A percentile compares a stretch with the other conserved stretches of the same genome.
phyloP scores from a whole-genome alignment of 2,113 vertebrate species.

The Dissostichus mawsoni region DNA sequence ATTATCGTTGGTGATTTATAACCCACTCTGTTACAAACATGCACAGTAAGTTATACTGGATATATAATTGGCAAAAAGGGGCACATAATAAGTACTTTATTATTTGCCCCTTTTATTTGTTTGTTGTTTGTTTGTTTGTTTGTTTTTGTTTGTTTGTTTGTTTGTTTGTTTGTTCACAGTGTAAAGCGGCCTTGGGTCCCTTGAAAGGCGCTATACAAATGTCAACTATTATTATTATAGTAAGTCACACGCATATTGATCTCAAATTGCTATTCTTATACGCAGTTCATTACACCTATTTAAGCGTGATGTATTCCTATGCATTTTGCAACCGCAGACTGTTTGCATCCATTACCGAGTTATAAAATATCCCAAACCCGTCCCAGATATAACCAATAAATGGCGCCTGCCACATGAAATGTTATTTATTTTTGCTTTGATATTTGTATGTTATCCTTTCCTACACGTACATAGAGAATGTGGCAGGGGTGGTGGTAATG shows the following conservation, averaged over 20 bases:
- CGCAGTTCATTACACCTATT: conserved; percentile 2
- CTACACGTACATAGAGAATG: conserved; percentile 52
- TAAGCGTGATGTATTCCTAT: conserved; percentile 20
- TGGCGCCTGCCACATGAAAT: conserved; percentile 40
- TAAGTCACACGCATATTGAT: background rate
- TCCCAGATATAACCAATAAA: conserved; percentile 54
- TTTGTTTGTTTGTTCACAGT: too few relatives aligned
- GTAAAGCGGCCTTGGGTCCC: too few relatives aligned
- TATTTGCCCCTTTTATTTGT: too few relatives aligned
- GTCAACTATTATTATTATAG: too few relatives aligned
- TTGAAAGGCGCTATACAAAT: too few relatives aligned
- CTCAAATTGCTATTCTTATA: background rate
- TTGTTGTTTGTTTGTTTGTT: too few relatives aligned
- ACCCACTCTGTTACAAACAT: background rate
- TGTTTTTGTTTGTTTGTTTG: too few relatives aligned
- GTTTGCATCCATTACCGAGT: conserved; percentile 38
- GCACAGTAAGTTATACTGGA: background rate
- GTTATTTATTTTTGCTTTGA: conserved; percentile 55
- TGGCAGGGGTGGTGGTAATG: background rate
- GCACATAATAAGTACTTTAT: too few relatives aligned
- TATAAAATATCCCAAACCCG: conserved; percentile 15
- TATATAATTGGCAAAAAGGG: too few relatives aligned
- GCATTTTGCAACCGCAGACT: conserved; percentile 29
- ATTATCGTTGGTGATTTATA: conserved; percentile 27
- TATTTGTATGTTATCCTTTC: conserved; percentile 58